Percentiles rank a stretch among this genome's conserved stretches.
These are phyloP conservation scores for Antechinus flavipes DNA, from an alignment of 2,113 vertebrate genomes.

Conservation along the genomic window DNA sequence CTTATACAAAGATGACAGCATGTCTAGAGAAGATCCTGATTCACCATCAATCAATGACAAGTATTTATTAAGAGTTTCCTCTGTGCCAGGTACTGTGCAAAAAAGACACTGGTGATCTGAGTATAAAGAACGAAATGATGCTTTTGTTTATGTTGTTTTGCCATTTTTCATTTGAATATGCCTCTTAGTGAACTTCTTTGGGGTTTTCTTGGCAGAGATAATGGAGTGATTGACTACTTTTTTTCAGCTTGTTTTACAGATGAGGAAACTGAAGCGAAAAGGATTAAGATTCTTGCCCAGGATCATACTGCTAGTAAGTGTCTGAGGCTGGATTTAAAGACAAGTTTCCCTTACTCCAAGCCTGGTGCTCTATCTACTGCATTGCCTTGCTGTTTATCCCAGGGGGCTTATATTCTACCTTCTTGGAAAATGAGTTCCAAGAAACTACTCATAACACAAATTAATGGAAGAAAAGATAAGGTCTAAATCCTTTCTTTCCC, in stretches of 20 bases:
- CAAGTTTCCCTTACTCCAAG: too few species aligned
- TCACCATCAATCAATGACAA: background rate
- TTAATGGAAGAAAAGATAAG: background rate
- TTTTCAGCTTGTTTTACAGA: background rate
- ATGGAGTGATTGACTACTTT: background rate
- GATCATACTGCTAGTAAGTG: background rate
- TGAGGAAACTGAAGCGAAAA: background rate
- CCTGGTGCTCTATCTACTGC: too few species aligned
- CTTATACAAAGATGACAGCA: background rate
- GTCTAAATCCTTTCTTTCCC: slow-evolving; percentile 32
- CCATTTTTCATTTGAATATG: background rate
- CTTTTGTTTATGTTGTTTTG: background rate
- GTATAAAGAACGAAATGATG: background rate
- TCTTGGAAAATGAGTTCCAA: background rate
- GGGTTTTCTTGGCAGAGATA: background rate
- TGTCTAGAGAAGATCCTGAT: background rate
- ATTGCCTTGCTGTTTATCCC: background rate
- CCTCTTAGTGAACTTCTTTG: background rate
- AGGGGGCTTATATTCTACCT: background rate
- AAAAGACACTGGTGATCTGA: background rate
- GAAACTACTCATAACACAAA: background rate
- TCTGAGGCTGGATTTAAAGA: background rate
- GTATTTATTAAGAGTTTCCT: background rate
- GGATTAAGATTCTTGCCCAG: background rate
- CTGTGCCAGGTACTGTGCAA: background rate